phyloP scores from a whole-genome alignment of 2,113 vertebrate species.

The Plestiodon gilberti region DNA sequence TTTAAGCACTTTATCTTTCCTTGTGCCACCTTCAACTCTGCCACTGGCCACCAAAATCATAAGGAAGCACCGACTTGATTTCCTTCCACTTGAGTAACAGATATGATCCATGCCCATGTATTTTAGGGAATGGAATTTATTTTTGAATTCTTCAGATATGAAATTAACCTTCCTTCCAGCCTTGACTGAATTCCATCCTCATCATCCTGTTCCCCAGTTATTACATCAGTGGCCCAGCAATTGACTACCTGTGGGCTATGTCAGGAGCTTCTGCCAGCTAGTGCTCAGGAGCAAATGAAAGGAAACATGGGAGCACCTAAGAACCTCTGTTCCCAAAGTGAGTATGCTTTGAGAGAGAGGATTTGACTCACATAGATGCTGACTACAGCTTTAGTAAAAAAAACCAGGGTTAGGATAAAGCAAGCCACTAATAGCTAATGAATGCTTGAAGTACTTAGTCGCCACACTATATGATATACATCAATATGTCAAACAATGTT shows the following conservation, averaged over 20 bases:
- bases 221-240: neutral
- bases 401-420: too few relatives aligned
- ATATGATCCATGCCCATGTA: neutral
- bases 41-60: neutral
- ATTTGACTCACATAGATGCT: too few relatives aligned
- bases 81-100: neutral
- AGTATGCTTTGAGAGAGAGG: neutral
- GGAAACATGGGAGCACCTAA: neutral
- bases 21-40: neutral
- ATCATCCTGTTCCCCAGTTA: constrained; percentile 1
- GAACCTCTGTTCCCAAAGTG: neutral
- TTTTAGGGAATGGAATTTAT: neutral
- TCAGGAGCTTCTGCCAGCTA: neutral
- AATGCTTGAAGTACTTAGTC: neutral
- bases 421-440: neutral
- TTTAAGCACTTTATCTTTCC: neutral
- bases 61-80: neutral
- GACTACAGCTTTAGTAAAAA: too few relatives aligned
- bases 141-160: neutral
- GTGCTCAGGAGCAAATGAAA: neutral
- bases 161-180: neutral
- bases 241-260: neutral
- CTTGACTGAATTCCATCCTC: neutral
- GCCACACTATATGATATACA: neutral
- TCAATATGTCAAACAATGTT: neutral